Percentiles rank a stretch among this genome's conserved stretches.
Conservation (phyloP, 2,797 vertebrate genomes). For the Taeniopygia guttata region DNA sequence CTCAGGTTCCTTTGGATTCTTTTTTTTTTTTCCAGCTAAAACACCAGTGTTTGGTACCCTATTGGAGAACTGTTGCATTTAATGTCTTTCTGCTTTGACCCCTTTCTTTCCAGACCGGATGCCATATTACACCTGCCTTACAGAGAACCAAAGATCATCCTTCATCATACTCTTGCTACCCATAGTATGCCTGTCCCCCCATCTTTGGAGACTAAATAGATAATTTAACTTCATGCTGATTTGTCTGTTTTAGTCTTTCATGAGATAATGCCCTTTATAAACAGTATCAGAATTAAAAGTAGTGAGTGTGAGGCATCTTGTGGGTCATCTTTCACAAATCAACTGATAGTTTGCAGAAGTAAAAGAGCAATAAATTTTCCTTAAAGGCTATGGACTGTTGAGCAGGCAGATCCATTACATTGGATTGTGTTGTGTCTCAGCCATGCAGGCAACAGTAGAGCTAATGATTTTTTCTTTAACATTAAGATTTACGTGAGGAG, state of each 20-base stretch:
- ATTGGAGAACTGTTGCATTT: not conserved
- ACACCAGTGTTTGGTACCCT: not conserved
- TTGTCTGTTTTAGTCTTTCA: not conserved
- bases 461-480: not conserved
- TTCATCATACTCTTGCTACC: not conserved
- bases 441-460: not conserved
- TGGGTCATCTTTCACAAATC: not conserved
- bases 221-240: not conserved
- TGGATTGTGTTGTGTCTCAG: not conserved
- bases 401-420: not conserved
- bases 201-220: not conserved
- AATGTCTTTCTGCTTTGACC: not conserved
- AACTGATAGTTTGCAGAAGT: not conserved
- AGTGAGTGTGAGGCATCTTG: not conserved
- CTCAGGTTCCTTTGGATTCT: not conserved
- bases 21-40: not conserved
- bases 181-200: not conserved
- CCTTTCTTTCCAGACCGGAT: not conserved
- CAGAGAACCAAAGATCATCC: not conserved
- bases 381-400: not conserved
- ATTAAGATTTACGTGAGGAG: not conserved
- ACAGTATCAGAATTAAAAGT: not conserved
- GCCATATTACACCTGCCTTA: not conserved
- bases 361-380: not conserved
- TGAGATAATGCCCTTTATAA: not conserved